Evolutionary conservation across 2,797 vertebrate species (phyloP), one percentile per base, ranked within the genome.

Genomic region (Antennarius maculatus): DNA sequence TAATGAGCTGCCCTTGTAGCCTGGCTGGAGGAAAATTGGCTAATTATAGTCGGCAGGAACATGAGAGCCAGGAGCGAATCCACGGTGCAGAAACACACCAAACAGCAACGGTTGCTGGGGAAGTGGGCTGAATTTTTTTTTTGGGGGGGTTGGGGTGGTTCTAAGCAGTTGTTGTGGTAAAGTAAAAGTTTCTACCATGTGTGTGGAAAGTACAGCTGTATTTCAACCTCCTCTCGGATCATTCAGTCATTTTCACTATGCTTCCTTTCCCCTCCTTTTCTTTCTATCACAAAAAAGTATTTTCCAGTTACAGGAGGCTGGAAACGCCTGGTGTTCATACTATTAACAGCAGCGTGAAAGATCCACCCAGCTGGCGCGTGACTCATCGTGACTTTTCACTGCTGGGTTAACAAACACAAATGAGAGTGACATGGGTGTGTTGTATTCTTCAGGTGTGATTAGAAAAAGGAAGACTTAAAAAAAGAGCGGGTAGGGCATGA

Each of bases 21-120:
- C 15, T 1, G 34, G 82, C 74, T 61, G 48, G 75, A 80, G 58
- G 74, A 60, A 71, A 77, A 81, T 49, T 65, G 61, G 66, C 84
- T 90, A 91, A 88, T 86, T 90, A 89, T 92, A 90, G 88, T 74
- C 65, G 70, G 74, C 62, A 78, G 86, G 77, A 71, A 82, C 71
- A 67, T 34, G 61, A 80, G 84, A 59, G 82, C 82, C 70, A 69
- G 63, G 66, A 75, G 64, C 53, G 15, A 15, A 61, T 16, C 69
- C 3, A 39, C 61, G 66, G 71, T 52, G 51, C 47, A 39, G 70
- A 71, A 60, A 49, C 74, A 72, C 62, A 58, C 76, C 64, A 89
- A 90, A 91, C 81, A 90, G 83, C 69, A 86, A 86, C 76, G 3
- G 90, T 91, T 86, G 79, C 88, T 86, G 84, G 2, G 87, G 86